A percentile compares a stretch with the other conserved stretches of the same genome.
Conservation (phyloP, 1,140 invertebrate species). For the Drosophila ficusphila region DNA sequence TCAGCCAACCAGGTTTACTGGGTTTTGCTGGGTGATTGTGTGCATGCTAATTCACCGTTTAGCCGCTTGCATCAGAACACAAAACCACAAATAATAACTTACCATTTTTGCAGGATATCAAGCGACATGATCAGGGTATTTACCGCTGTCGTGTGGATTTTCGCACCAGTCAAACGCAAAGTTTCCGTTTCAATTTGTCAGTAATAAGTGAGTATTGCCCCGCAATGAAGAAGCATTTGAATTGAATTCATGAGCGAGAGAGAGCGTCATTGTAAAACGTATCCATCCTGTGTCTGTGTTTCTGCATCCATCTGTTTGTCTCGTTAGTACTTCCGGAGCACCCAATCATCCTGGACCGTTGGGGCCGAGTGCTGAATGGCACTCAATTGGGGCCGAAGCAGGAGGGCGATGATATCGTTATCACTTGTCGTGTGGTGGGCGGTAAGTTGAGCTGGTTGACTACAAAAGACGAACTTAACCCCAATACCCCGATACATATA, state of each 20-base stretch:
- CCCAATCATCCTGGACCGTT: constrained; percentile 92
- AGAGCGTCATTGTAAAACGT: constrained; percentile 16
- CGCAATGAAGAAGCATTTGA: constrained; percentile 31
- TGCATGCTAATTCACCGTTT: constrained; percentile 67
- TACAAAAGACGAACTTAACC: constrained; percentile 53
- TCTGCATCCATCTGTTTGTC: constrained; percentile 27
- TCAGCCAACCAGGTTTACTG: background rate
- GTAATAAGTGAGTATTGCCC: constrained; percentile 91
- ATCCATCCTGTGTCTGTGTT: constrained; percentile 7
- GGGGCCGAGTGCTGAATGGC: constrained; percentile 89
- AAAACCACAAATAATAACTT: constrained; percentile 53
- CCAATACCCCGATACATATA: constrained; percentile 30
- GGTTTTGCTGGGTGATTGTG: background rate
- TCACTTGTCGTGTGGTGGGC: constrained; percentile 87
- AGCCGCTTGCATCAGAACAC: constrained; percentile 15
- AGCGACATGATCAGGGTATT: constrained; percentile 92
- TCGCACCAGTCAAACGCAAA: constrained; percentile 93
- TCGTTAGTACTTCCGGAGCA: constrained; percentile 93
- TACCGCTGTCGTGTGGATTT: constrained; percentile 96
- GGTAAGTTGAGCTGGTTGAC: constrained; percentile 83
- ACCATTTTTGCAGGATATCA: constrained; percentile 87
- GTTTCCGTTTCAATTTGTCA: constrained; percentile 93
- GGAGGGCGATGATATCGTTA: constrained; percentile 88
- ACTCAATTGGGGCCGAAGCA: constrained; percentile 91
- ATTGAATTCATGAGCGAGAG: constrained; percentile 11